Base-by-base conservation (phyloP, 2,888 invertebrate genomes). In the Drosophila phalerata region DNA sequence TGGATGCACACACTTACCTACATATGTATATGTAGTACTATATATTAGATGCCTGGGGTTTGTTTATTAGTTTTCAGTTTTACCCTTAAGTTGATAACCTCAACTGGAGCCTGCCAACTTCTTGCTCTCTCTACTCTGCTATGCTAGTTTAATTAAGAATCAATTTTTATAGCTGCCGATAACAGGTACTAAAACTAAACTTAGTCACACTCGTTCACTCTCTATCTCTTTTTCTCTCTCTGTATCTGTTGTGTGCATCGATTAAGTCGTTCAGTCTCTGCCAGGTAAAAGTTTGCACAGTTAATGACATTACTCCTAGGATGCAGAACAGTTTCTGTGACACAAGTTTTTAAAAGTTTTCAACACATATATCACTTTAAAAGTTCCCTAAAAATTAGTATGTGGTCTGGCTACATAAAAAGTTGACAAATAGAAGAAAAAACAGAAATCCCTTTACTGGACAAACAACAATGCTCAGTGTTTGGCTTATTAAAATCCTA, bases 401-500 rank as follows among this genome's bases (percentile, higher is more conserved):
- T 48, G 38, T 61, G 63, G 43, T 71, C 45, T 42, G 11, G 30
- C 5, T n/a, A 17, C 17, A 40, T 42, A 49, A 42, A 63, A 65
- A 8, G 8, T 28, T 28, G 28, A 2, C 8, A 28, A 28, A 28
- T 8, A 28, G 6, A 28, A 8, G 6, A 8, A 8, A 28, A 0
- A 28, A 38, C 64, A 38, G 17, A 40, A n/a, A 40, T n/a, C 17
- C 40, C 28, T 52, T 40, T 53, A 8, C 13, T 32, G 11, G 17
- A 15, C 52, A 37, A 15, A 15, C 52, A 28, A 53, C 42, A 55
- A 84, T 70, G 76, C 42, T 63, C 69, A 60, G 64, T 60, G 60
- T 77, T 81, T 75, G 84, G 88, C 82, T 88, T 86, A 86, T 86
- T 87, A 88, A 86, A 82, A 87, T 85, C 86, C 79, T 73, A 88